Evolutionary conservation across 1,140 invertebrate genomes (phyloP), one percentile per base, ranked within the genome.

Genomic region (Nebria ingens): DNA sequence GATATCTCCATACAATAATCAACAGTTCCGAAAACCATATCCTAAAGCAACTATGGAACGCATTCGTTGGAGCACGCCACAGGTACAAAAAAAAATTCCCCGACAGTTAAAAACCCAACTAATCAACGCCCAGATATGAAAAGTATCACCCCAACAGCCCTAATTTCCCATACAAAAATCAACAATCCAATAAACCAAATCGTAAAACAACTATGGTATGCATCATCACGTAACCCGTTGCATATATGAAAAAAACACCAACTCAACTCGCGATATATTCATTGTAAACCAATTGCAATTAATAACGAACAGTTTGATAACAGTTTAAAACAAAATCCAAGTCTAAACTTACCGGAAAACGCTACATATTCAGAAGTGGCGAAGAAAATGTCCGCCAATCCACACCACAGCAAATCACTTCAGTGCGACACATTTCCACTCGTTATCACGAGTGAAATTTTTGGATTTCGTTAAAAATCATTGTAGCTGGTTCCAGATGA

Each of bases 381-480:
- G 15, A 53, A 53, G 52, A 53, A 53, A 53, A 53, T 53, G 52
- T 53, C 52, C 21, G 52, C 21, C 52, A 21, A 13, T 23, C 22
- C 25, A 19, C 4, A 17, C 40, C 15, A 11, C 15, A 45, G 40
- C 15, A 45, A 17, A 12, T 11, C 9, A 9, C 40, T 45, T 45
- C 17, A 45, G 40, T 6, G 40, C 6, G 17, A 17, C 17, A 45
- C 40, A 45, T 45, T 12, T 9, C 17, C 40, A 45, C 40, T 45
- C 40, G 17, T 45, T 45, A 45, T 45, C 40, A 45, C 15, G 15
- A 45, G 6, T 4, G 4, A 17, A 6, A 45, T 12, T 45, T 45
- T 45, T 45, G 9, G 17, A 45, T 4, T 12, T 4, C 6, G 17
- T 11, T 11, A 12, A 45, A 45, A 45, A 45, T 4, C 40, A 45